Evolutionary conservation across 2,797 vertebrate genomes (phyloP), one percentile per base, ranked within the genome.

Genomic region (Alcedo atthis): DNA sequence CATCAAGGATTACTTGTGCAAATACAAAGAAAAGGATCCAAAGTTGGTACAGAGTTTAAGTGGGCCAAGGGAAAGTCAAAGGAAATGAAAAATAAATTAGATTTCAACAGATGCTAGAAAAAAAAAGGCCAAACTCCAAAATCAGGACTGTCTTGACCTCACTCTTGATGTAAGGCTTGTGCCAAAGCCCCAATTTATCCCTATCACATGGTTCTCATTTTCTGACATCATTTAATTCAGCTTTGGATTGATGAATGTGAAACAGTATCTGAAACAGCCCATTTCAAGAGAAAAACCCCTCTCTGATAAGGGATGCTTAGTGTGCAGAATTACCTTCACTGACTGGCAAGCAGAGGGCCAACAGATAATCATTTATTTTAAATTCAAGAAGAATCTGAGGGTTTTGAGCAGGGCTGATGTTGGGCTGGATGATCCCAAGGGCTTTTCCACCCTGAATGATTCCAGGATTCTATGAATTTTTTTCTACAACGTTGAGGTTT

Each of bases 201-300:
- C 4, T 59, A 19, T 28, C 8, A 67, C 24, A 40, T 13, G 7
- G 35, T 32, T 84, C 24, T 62, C 61, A 57, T 32, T 63, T 70
- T 82, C 57, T 82, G 49, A 37, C 7, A 51, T 35, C 1, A 51
- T 28, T 49, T 68, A 86, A 70, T 55, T 70, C 49, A 81, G 25
- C 12, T 91, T 77, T 62, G 1, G 1, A 64, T 79, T 43, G 51
- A 82, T 22, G 70, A 2, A 53, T 5, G 25, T 11, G 11, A 79
- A 87, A 76, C 20, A 90, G 2, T 20, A 48, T 15, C 33, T 78
- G n/a, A 86, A 75, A 70, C 16, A 63, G 42, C 14, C 35, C 5
- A 75, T 3, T 37, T 0, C 3, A 18, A 68, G 28, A 3, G 6
- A 5, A 33, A 59, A 48, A 32, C 3, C 1, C 5, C 6, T 10